These are phyloP conservation scores for Trachythela sp. DNA, from an alignment of 64 coral and sea anemone species.

Conservation along the genomic window DNA sequence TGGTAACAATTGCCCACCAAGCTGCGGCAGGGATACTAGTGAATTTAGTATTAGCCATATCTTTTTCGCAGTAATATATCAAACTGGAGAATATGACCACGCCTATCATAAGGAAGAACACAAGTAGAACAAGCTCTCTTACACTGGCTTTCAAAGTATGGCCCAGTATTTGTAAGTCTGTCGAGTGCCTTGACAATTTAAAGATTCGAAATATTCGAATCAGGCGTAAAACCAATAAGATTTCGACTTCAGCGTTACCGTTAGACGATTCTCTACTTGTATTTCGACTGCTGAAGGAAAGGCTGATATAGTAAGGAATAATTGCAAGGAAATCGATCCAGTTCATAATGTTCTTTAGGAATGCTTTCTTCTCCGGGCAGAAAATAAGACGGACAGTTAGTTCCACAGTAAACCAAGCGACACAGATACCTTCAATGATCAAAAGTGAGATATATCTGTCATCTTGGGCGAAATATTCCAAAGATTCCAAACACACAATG, in stretches of 20 bases:
- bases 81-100: conserved; percentile 74
- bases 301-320: conserved; percentile 69
- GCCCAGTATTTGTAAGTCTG: conserved; percentile 71
- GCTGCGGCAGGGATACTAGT: conserved; percentile 70
- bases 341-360: conserved; percentile 56
- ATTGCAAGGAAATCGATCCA: conserved; percentile 85
- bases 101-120: conserved; percentile 57
- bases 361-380: conserved; percentile 57
- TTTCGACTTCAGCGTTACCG: conserved; percentile 38
- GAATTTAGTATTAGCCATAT: conserved; percentile 50
- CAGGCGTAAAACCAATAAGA: conserved; percentile 68
- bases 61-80: conserved; percentile 78
- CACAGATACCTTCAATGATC: conserved; percentile 61
- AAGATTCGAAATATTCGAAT: conserved; percentile 76
- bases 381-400: conserved; percentile 57
- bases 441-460: neutral
- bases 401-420: conserved; percentile 81
- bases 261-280: conserved; percentile 50
- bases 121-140: conserved; percentile 53
- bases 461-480: neutral
- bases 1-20: conserved; percentile 99
- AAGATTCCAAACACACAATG: neutral
- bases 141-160: conserved; percentile 60
- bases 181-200: conserved; percentile 77
- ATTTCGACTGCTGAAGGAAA: conserved; percentile 49